phyloP scores from a whole-genome alignment of 2,113 vertebrate genomes.

The Coturnix japonica region DNA sequence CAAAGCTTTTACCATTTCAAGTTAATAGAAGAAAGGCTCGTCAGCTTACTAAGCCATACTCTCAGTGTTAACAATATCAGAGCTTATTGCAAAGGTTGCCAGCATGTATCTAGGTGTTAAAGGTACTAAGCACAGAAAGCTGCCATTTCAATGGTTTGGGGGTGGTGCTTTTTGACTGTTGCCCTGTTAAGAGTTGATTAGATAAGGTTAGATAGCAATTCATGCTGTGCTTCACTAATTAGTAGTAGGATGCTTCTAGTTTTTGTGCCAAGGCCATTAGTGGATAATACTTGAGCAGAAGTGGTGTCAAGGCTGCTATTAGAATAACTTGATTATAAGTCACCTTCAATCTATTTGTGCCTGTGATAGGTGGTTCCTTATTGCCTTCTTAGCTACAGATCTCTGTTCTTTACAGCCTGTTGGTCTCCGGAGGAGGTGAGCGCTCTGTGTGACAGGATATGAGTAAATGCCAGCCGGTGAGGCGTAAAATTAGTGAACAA shows the following conservation, averaged over 20 bases:
- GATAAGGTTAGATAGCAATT: neutral
- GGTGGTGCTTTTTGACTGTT: neutral
- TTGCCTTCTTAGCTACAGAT: neutral
- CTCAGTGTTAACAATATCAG: neutral
- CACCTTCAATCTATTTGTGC: neutral
- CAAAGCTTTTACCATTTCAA: neutral
- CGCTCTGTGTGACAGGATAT: neutral
- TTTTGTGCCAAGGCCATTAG: neutral
- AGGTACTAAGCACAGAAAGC: neutral
- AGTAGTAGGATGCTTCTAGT: neutral
- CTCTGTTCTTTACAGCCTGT: neutral
- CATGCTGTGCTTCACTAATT: neutral
- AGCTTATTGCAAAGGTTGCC: neutral
- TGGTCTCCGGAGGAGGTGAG: neutral
- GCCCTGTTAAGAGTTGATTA: neutral
- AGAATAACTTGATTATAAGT: neutral
- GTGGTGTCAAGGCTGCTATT: neutral
- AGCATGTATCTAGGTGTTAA: neutral
- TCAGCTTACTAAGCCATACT: neutral
- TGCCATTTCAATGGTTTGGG: fast-evolving
- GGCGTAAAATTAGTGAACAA: neutral
- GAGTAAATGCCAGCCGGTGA: neutral
- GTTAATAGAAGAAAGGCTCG: neutral
- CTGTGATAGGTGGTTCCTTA: neutral
- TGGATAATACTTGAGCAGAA: neutral